A percentile compares a stretch with the other conserved stretches of the same genome.
phyloP scores from a whole-genome alignment of 2,888 invertebrate species.

The Pterostichus madidus region DNA sequence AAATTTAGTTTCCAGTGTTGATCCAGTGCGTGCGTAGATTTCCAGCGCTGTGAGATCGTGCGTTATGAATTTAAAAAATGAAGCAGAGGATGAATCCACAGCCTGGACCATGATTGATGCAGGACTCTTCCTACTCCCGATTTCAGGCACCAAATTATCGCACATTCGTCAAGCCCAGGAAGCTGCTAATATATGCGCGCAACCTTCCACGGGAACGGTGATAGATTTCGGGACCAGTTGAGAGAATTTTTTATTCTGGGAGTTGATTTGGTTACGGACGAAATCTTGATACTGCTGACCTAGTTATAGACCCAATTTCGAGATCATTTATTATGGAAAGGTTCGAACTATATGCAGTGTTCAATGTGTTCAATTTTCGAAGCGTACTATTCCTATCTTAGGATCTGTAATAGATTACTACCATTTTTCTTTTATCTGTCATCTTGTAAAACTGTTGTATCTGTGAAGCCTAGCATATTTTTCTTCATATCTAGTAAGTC shows the following conservation, averaged over 20 bases:
- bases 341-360: conserved; percentile 26
- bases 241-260: conserved; percentile 27
- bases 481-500: neutral
- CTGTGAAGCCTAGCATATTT: conserved; percentile 24
- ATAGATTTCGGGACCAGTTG: conserved; percentile 10
- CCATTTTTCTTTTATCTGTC: conserved; percentile 34
- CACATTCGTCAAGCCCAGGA: conserved; percentile 37
- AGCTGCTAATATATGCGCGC: conserved; percentile 40
- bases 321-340: conserved; percentile 48
- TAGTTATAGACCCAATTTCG: conserved; percentile 45
- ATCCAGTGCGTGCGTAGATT: conserved; percentile 58
- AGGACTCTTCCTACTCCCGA: conserved; percentile 24
- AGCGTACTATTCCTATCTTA: conserved; percentile 30
- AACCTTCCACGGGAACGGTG: neutral
- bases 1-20: conserved; percentile 62
- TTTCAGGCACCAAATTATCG: conserved; percentile 37
- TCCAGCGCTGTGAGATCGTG: conserved; percentile 50
- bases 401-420: conserved; percentile 27
- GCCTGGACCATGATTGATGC: conserved; percentile 54
- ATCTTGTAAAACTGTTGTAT: conserved; percentile 8
- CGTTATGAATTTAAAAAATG: conserved; percentile 67
- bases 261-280: conserved; percentile 30
- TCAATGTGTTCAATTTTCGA: conserved; percentile 40
- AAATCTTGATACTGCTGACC: conserved; percentile 46
- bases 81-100: conserved; percentile 8